A percentile compares a stretch with the other conserved stretches of the same genome.
Conservation (phyloP, 2,113 vertebrate genomes). For the Catharus bicknelli region DNA sequence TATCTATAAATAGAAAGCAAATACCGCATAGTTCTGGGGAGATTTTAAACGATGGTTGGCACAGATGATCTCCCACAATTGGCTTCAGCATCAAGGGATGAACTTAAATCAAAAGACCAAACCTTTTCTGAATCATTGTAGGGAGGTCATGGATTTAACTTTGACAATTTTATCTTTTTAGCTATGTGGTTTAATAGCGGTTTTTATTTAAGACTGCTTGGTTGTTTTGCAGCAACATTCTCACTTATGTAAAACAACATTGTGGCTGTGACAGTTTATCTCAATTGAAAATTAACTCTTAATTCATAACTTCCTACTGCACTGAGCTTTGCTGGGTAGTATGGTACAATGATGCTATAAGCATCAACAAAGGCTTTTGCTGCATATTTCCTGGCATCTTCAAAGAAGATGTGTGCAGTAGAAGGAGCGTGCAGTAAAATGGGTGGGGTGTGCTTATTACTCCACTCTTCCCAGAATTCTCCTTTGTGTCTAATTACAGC, state of each 20-base stretch:
- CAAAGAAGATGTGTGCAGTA: not conserved
- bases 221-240: not conserved
- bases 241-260: accelerated
- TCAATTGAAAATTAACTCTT: not conserved
- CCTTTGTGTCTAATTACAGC: not conserved
- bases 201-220: not conserved
- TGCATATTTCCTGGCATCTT: not conserved
- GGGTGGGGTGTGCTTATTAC: not conserved
- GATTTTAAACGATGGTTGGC: conserved; percentile 3
- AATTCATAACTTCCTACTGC: not conserved
- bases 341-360: not conserved
- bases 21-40: not conserved
- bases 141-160: not conserved
- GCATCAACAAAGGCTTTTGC: not conserved
- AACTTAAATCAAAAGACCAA: not conserved
- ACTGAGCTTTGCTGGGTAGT: not conserved
- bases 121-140: not conserved
- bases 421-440: not conserved
- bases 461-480: not conserved
- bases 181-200: not conserved
- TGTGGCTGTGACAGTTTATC: not conserved
- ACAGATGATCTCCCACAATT: not conserved
- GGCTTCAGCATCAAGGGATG: not conserved
- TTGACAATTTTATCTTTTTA: not conserved
- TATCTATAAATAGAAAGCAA: conserved; percentile 49